Conservation (phyloP, 2,888 invertebrate species). For the Ectemnius continuus region DNA sequence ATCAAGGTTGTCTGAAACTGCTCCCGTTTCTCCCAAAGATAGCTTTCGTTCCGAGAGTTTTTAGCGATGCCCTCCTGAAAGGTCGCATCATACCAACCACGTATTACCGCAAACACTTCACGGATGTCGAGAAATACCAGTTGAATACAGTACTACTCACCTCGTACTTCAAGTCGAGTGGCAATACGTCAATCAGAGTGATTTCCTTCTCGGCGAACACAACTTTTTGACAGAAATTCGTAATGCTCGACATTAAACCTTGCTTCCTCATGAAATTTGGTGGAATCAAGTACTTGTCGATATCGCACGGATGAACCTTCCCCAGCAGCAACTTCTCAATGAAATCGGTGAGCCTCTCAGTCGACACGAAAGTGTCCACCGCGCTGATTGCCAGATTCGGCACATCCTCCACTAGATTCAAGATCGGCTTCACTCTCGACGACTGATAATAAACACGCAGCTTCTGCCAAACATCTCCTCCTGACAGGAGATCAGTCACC, state of each 20-base stretch:
- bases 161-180: slow-evolving; percentile 51
- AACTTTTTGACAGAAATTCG: slow-evolving; percentile 68
- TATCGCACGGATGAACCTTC: slow-evolving; percentile 64
- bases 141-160: slow-evolving; percentile 37
- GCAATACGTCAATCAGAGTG: slow-evolving; percentile 56
- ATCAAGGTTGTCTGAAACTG: slow-evolving; percentile 56
- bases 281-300: slow-evolving; percentile 69
- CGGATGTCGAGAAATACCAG: not conserved
- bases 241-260: slow-evolving; percentile 64
- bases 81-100: not conserved
- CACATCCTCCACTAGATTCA: slow-evolving; percentile 68
- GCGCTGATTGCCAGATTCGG: slow-evolving; percentile 68
- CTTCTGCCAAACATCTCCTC: slow-evolving; percentile 72
- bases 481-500: slow-evolving; percentile 59
- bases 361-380: slow-evolving; percentile 69
- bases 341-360: slow-evolving; percentile 68
- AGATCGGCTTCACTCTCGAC: slow-evolving; percentile 62
- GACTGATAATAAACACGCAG: slow-evolving; percentile 61
- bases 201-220: slow-evolving; percentile 42
- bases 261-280: slow-evolving; percentile 67
- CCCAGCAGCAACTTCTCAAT: slow-evolving; percentile 60
- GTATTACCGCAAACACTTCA: not conserved
- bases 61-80: not conserved
- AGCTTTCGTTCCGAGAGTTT: slow-evolving; percentile 51
- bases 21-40: slow-evolving; percentile 57